A percentile compares a stretch with the other conserved stretches of the same genome.
phyloP scores from a whole-genome alignment of 2,797 vertebrate species.

The Pempheris klunzingeri region DNA sequence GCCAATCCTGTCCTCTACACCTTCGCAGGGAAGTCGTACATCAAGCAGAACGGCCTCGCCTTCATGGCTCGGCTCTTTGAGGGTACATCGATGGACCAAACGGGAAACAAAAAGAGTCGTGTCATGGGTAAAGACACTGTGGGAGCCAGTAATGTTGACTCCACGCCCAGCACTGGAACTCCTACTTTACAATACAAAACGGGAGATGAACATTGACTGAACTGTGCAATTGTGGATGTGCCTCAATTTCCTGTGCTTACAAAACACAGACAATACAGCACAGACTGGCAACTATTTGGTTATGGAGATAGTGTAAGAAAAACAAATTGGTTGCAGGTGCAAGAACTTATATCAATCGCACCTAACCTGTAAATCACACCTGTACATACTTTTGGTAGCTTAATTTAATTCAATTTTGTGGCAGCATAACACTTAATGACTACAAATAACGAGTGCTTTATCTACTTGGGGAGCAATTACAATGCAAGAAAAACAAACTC shows the following conservation, averaged over 20 bases:
- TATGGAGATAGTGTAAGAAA: slow-evolving; percentile 2
- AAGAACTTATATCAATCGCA: neutral
- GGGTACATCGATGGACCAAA: slow-evolving; percentile 79
- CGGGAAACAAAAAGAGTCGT: slow-evolving; percentile 40
- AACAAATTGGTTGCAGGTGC: neutral
- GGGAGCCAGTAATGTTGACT: neutral
- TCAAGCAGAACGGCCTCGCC: slow-evolving; percentile 84
- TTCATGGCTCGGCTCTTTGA: slow-evolving; percentile 92
- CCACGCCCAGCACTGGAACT: neutral
- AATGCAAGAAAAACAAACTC: neutral
- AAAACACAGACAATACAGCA: neutral
- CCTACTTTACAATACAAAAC: neutral
- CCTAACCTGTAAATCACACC: neutral
- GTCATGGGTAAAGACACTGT: neutral
- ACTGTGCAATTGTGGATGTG: too few relatives aligned
- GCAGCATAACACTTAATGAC: neutral
- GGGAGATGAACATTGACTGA: neutral
- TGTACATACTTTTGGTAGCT: slow-evolving; percentile 2
- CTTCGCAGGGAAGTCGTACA: slow-evolving; percentile 89
- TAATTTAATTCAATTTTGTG: neutral
- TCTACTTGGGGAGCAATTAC: too few relatives aligned
- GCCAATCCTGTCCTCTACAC: slow-evolving; percentile 91
- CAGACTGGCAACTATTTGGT: neutral
- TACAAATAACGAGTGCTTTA: neutral
- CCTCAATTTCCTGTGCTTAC: neutral